Conservation (phyloP, 2,797 vertebrate genomes). For the Chelon auratus region DNA sequence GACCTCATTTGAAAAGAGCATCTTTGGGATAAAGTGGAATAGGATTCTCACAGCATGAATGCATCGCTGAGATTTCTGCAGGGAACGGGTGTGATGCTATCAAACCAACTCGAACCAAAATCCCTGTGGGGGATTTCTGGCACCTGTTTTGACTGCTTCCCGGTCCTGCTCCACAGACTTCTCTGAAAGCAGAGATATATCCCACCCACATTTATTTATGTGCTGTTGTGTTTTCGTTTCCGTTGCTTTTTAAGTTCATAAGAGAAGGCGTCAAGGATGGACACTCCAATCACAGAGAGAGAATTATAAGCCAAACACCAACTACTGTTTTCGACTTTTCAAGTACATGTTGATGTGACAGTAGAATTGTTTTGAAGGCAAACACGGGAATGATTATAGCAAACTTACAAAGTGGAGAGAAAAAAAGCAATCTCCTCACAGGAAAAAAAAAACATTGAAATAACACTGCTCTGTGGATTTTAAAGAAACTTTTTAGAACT, state of each 20-base stretch:
- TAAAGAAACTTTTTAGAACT: slow-evolving; percentile 23
- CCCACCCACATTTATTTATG: too few species aligned
- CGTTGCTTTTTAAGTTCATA: background rate
- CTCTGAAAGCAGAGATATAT: background rate
- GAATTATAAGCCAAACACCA: slow-evolving; percentile 10
- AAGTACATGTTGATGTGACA: slow-evolving; percentile 4
- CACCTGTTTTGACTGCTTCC: slow-evolving; percentile 14
- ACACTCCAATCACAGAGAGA: background rate
- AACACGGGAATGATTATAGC: slow-evolving; percentile 4
- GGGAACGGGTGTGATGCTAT: slow-evolving; percentile 38
- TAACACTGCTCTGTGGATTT: slow-evolving; percentile 14
- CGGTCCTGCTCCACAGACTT: slow-evolving; percentile 11
- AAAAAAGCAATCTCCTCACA: background rate
- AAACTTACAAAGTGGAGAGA: slow-evolving; percentile 2
- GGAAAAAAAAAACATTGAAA: slow-evolving; percentile 22
- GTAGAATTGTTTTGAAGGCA: slow-evolving; percentile 6
- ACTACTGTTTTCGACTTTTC: slow-evolving; percentile 5
- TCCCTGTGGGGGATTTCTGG: slow-evolving; percentile 29
- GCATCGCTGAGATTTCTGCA: slow-evolving; percentile 41
- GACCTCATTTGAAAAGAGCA: slow-evolving; percentile 23
- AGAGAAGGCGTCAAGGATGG: background rate
- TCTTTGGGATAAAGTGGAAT: slow-evolving; percentile 34
- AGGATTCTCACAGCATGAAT: slow-evolving; percentile 55
- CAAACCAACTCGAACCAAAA: slow-evolving; percentile 31
- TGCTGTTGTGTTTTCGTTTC: background rate